Percentiles rank a stretch among this genome's conserved stretches.
These are phyloP conservation scores for Oreochromis spilurus DNA, from an alignment of 2,113 vertebrate genomes.

Conservation along the genomic window DNA sequence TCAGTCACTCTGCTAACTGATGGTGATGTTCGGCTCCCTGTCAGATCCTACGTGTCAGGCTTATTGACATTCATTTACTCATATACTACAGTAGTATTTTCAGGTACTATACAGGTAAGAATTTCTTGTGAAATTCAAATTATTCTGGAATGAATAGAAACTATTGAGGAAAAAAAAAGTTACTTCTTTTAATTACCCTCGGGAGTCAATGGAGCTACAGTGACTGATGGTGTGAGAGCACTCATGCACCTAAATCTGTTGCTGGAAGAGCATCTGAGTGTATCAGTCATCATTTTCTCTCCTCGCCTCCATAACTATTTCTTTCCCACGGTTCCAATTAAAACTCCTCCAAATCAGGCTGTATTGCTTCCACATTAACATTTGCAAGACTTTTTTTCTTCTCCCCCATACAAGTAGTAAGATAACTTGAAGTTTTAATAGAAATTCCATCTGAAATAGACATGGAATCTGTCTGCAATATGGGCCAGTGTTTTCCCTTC, in stretches of 20 bases:
- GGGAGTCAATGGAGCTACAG: constrained; percentile 5
- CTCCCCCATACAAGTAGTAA: background rate
- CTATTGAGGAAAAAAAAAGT: background rate
- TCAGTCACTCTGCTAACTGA: background rate
- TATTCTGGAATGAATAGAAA: constrained; percentile 3
- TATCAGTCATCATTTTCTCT: constrained; percentile 36
- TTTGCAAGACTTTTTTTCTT: background rate
- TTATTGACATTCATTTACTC: background rate
- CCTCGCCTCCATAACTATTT: constrained; percentile 14
- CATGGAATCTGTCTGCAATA: background rate
- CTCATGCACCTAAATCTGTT: constrained; percentile 25
- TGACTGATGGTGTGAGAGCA: constrained; percentile 32
- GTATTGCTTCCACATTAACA: background rate
- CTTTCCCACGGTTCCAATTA: constrained; percentile 46
- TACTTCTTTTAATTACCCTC: constrained; percentile 31
- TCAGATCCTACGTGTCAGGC: background rate
- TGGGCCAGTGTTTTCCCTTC: background rate
- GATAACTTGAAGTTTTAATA: background rate
- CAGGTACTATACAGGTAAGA: background rate
- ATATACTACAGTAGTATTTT: background rate
- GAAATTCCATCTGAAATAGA: background rate
- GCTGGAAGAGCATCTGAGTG: constrained; percentile 36
- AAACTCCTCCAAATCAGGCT: constrained; percentile 19
- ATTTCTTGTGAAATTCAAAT: background rate
- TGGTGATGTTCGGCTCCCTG: background rate